Conservation (phyloP, 1,140 invertebrate species). For the Diorhabda carinulata region DNA sequence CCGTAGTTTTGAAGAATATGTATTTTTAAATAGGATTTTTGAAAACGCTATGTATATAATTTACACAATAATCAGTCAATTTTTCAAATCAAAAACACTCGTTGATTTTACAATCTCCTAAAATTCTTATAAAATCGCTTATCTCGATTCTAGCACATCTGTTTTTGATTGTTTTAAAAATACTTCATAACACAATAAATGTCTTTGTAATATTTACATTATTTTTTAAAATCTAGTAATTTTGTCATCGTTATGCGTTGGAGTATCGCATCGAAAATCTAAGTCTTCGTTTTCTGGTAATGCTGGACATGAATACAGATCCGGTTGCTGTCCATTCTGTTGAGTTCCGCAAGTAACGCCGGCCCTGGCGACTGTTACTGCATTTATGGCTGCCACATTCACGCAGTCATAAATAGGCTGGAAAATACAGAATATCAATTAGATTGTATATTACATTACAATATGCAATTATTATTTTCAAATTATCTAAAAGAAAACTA, state of each 20-base stretch:
- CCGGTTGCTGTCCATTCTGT: constrained; percentile 30
- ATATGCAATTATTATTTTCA: too few relatives aligned
- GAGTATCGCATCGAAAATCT: constrained; percentile 33
- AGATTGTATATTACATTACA: too few relatives aligned
- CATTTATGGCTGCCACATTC: constrained; percentile 43
- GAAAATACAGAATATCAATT: constrained; percentile 13
- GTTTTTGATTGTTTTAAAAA: too few relatives aligned
- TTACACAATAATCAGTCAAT: too few relatives aligned
- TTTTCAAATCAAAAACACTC: too few relatives aligned
- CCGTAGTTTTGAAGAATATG: too few relatives aligned
- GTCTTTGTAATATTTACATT: not conserved
- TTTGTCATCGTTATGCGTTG: constrained; percentile 36
- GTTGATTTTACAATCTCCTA: too few relatives aligned
- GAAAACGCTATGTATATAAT: too few relatives aligned
- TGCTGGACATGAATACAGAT: constrained; percentile 36
- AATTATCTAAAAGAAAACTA: too few relatives aligned
- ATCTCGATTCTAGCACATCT: too few relatives aligned
- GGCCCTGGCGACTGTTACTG: constrained; percentile 32
- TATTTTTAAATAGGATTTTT: too few relatives aligned
- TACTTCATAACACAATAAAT: not conserved
- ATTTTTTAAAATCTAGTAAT: constrained; percentile 42
- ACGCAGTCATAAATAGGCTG: constrained; percentile 46
- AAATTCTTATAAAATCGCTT: too few relatives aligned
- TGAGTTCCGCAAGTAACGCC: constrained; percentile 21
- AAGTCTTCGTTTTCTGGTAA: constrained; percentile 38